Conservation (phyloP, 37 sponge, comb jelly and placozoan species). For the Lycopodina hypogea region DNA sequence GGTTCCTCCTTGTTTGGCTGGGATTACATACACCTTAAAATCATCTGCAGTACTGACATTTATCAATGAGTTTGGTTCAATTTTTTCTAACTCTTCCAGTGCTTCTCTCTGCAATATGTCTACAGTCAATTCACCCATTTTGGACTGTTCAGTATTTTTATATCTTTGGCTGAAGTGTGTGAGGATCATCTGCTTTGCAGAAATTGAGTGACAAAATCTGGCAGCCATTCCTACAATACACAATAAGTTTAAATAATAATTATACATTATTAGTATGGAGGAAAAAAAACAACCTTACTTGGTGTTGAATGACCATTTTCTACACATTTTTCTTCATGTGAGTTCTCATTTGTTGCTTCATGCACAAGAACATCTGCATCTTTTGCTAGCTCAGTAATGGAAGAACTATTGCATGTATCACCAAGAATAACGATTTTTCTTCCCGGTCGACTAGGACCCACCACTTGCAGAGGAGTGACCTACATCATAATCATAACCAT, state of each 20-base stretch:
- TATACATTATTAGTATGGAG: neutral
- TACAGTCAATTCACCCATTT: slow-evolving; percentile 28
- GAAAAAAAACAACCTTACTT: slow-evolving; percentile 32
- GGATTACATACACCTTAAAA: slow-evolving; percentile 42
- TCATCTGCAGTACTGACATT: slow-evolving; percentile 58
- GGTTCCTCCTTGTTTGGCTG: slow-evolving; percentile 21
- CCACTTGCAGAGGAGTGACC: slow-evolving; percentile 62
- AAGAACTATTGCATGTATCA: slow-evolving; percentile 82
- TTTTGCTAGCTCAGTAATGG: slow-evolving; percentile 45
- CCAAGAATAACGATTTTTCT: slow-evolving; percentile 84
- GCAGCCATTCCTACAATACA: slow-evolving; percentile 75
- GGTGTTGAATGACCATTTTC: slow-evolving; percentile 93
- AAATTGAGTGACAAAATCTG: slow-evolving; percentile 49
- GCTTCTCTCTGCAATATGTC: slow-evolving; percentile 41
- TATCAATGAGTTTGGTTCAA: neutral
- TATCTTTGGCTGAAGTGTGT: slow-evolving; percentile 92
- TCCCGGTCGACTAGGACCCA: slow-evolving; percentile 68
- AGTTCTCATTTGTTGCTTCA: slow-evolving; percentile 88
- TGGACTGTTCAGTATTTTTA: slow-evolving; percentile 33
- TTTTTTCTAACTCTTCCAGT: slow-evolving; percentile 1
- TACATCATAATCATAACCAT: neutral
- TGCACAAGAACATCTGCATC: slow-evolving; percentile 89
- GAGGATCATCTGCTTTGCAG: slow-evolving; percentile 64
- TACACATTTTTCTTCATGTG: slow-evolving; percentile 53
- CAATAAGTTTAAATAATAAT: neutral